Evolutionary conservation across 2,888 invertebrate genomes (phyloP), one percentile per base, ranked within the genome.

Genomic region (Cephus nigrinus): DNA sequence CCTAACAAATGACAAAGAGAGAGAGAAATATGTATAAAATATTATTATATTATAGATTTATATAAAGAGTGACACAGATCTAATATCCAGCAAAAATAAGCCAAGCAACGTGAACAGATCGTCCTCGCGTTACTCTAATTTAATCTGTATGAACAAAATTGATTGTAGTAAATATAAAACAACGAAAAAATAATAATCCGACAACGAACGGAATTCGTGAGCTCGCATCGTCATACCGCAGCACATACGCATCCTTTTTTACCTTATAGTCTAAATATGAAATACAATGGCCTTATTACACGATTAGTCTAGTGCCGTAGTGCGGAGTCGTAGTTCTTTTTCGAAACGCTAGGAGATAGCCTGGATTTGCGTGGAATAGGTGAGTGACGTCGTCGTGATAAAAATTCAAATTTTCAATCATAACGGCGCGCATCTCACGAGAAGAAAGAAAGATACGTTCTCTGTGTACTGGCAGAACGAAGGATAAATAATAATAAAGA

Each of bases 231-330:
- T 32, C 32, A 31, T 71, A 15, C 31, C 71, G 40, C 40, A 71
- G 31, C 32, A 32, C 32, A 32, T 69, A 3, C 23, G 69, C 71
- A 32, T 71, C 71, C 30, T 11, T 74, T 11, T 74, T 76, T 74
- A 71, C 73, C 73, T 75, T 79, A 88, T 85, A 76, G 40, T 71
- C 83, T 88, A 88, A 84, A 88, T 89, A 90, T 82, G 88, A 89
- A 89, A 90, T 90, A 90, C 87, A 88, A 55, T 89, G 89, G 86
- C 86, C 88, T 88, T 89, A 89, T 71, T 55, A 71, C 80, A 87
- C 81, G 82, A 84, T 86, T 82, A 55, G 40, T 84, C 84, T 86
- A 87, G 78, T 83, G 82, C 84, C 79, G 81, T 86, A 85, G 84
- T 85, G 84, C 84, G 80, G 76, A 81, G 79, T 79, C 81, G 79